A percentile compares a stretch with the other conserved stretches of the same genome.
phyloP scores from a whole-genome alignment of 1,140 invertebrate genomes.

The Drosophila rhopaloa region DNA sequence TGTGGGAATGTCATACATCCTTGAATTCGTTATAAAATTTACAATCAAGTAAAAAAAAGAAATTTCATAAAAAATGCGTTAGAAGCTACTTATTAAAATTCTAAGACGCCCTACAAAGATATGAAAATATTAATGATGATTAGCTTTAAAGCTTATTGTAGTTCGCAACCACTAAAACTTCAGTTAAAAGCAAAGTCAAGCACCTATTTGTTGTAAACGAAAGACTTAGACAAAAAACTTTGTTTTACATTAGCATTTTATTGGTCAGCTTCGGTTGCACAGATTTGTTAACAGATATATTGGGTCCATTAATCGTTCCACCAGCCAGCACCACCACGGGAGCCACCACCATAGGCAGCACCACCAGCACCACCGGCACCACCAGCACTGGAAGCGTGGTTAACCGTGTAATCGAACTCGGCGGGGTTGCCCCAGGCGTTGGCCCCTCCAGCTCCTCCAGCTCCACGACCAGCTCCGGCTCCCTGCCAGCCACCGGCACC shows the following conservation, averaged over 20 bases:
- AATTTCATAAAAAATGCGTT: too few species aligned
- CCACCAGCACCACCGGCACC: conserved; percentile 31
- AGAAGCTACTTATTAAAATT: too few species aligned
- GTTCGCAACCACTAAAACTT: not conserved
- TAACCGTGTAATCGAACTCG: conserved; percentile 69
- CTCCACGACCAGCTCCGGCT: conserved; percentile 3
- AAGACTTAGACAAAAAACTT: conserved; percentile 1
- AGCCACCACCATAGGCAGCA: conserved; percentile 38
- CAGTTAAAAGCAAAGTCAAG: not conserved
- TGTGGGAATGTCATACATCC: too few species aligned
- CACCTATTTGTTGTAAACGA: not conserved
- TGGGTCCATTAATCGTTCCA: conserved; percentile 56
- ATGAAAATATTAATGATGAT: too few species aligned
- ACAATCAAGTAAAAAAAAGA: too few species aligned
- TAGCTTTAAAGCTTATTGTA: not conserved
- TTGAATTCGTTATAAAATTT: too few species aligned
- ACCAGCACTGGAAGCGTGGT: conserved; percentile 27
- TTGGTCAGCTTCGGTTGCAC: conserved; percentile 17
- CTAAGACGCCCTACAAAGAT: too few species aligned
- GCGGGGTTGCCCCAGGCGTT: conserved; percentile 70
- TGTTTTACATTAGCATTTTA: not conserved
- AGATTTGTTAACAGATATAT: not conserved
- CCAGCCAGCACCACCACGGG: conserved; percentile 67
- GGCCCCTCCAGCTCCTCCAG: conserved; percentile 25
- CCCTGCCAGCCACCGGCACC: conserved; percentile 47